Evolutionary conservation across 2,797 vertebrate species (phyloP), one percentile per base, ranked within the genome.

Genomic region (Clamator glandarius): DNA sequence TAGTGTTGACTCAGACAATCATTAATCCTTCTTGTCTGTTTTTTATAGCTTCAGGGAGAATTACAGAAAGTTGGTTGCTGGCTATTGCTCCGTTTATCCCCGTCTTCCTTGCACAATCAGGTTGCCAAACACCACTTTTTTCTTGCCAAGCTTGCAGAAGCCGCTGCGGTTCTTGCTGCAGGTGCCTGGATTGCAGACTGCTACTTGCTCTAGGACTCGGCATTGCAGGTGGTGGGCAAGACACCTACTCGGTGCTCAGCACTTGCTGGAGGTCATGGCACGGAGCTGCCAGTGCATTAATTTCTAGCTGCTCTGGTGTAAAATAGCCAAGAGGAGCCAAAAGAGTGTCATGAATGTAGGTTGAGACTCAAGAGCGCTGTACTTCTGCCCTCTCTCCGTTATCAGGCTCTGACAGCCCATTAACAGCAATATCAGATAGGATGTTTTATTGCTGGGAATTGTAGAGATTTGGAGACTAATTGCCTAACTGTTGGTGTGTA

Each of bases 1-100:
- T 6, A 63, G 31, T 8, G 10, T 16, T 57, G 29, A 63, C 36
- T 86, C 39, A 79, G 48, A 59, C 31, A 70, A 39, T 23, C 25
- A 69, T 59, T 63, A 84, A 64, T 82, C 35, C 29, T 87, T 61
- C 46, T 55, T 73, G 33, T 46, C 14, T 94, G 25, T 36, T 41
- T 94, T 95, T 29, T 18, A 69, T 83, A 93, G 64, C 90, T 92
- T 46, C 87, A 69, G 92, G 84, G 75, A 70, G 52, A 64, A 29
- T 67, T 66, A 23, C 1, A 1, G 12, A 25, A 81, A 58, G 52
- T 2, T 57, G 52, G 35, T 77, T 77, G 44, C 29, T 12, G 31
- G 25, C 28, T 63, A 16, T 41, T 0, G 0, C 64, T 82, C 63
- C 1, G 0, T 63, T 93, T 66, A 89, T 79, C 25, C 80, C 3